phyloP scores from a whole-genome alignment of 2,888 invertebrate genomes.

The Cheiracanthium punctorium region DNA sequence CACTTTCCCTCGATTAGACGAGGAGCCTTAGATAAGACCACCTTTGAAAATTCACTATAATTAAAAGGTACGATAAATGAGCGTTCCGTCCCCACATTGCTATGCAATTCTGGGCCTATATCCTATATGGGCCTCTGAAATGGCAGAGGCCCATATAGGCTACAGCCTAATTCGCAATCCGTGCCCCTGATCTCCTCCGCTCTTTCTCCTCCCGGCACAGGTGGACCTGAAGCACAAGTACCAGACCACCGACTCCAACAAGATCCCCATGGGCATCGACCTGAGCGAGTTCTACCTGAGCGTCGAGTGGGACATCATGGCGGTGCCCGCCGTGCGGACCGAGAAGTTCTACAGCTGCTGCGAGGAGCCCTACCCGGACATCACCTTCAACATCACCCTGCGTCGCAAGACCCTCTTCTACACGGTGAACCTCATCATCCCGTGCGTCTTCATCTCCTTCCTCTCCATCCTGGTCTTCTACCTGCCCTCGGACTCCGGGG shows the following conservation, averaged over 20 bases:
- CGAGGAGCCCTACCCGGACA: slow-evolving; percentile 92
- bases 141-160: too few species aligned
- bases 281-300: slow-evolving; percentile 78
- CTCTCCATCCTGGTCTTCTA: slow-evolving; percentile 97
- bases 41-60: too few species aligned
- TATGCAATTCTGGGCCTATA: too few species aligned
- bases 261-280: slow-evolving; percentile 77
- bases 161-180: too few species aligned
- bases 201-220: slow-evolving; percentile 41
- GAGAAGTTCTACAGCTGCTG: slow-evolving; percentile 72
- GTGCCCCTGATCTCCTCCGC: too few species aligned
- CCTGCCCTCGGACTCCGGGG: slow-evolving; percentile 97
- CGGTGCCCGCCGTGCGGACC: slow-evolving; percentile 73
- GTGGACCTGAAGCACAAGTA: slow-evolving; percentile 74
- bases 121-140: too few species aligned
- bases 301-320: slow-evolving; percentile 79
- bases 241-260: slow-evolving; percentile 70
- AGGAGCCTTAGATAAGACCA: too few species aligned
- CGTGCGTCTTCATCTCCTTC: slow-evolving; percentile 96
- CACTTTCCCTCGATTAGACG: too few species aligned
- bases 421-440: slow-evolving; percentile 95
- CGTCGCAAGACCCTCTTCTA: slow-evolving; percentile 97
- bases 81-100: too few species aligned
- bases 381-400: slow-evolving; percentile 98
- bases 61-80: too few species aligned